Base-by-base conservation (phyloP, 2,888 invertebrate species). In the Aphidoletes aphidimyza region DNA sequence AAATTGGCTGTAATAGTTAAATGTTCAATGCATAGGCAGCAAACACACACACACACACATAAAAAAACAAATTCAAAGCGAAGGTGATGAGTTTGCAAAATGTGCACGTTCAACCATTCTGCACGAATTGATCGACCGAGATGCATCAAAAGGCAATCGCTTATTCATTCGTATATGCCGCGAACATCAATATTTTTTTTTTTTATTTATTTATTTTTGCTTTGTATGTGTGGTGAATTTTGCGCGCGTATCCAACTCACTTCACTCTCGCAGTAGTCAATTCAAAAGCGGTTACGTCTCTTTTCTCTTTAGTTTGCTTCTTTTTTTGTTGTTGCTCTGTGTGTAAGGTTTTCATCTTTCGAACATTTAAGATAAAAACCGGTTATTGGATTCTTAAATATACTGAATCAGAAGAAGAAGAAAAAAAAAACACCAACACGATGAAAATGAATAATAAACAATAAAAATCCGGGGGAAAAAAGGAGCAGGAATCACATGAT, bases 401-500 rank as follows among this genome's bases (percentile, higher is more conserved):
- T 22, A 54, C 54, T 22, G 22, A 47, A 47, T 17, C 19, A 47
- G 19, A 47, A 47, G 2, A 17, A 22, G 2, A n/a, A 54, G 6
- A 54, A 22, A 3, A 54, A 54, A 1, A 54, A 22, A n/a, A 17
- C 17, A n/a, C 47, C 2, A 47, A 47, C 47, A 47, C 11, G 22
- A 54, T 54, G 54, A 54, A 54, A 69, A 14, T 8, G 14, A 69
- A 69, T 14, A 30, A 2, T 26, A 54, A 22, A 54, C 54, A 54
- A 54, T 2, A 54, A 22, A 2, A 54, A 22, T 5, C 1, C 3
- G n/a, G 22, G 2, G 2, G 54, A 3, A 54, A 69, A 69, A 69
- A 69, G 69, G 69, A 69, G 69, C 69, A 69, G 30, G 14, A 69
- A 69, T 69, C 8, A 69, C 26, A 69, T 69, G 34, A 69, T 69